Percentiles rank a stretch among this genome's conserved stretches.
Conservation (phyloP, 2,888 invertebrate genomes). For the Phaonia tiefii region DNA sequence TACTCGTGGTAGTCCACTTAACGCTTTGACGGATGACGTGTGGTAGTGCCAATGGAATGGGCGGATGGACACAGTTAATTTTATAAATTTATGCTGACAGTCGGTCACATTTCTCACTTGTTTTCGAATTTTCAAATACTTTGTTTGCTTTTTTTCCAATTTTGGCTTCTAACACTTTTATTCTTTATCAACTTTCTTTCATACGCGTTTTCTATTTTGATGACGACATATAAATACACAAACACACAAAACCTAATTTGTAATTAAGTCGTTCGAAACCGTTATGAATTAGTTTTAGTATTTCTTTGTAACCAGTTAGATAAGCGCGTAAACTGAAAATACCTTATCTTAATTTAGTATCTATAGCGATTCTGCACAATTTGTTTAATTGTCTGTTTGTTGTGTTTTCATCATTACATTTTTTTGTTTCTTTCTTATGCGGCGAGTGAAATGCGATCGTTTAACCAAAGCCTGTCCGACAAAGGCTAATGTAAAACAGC, state of each 20-base stretch:
- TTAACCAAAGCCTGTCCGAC: slow-evolving; percentile 67
- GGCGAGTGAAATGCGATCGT: slow-evolving; percentile 44
- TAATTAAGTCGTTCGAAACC: neutral
- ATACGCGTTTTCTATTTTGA: neutral
- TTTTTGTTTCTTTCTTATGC: slow-evolving; percentile 35
- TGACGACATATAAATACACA: slow-evolving; percentile 12
- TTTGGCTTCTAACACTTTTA: neutral
- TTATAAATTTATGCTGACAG: slow-evolving; percentile 7
- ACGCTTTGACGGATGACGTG: slow-evolving; percentile 51
- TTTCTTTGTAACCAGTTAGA: no score
- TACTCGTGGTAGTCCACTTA: slow-evolving; percentile 34
- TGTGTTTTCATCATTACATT: slow-evolving; percentile 20
- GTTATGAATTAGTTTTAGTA: slow-evolving; percentile 24
- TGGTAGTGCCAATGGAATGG: neutral
- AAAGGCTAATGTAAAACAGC: slow-evolving; percentile 70
- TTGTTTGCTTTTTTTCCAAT: slow-evolving; percentile 41
- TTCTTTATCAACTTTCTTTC: slow-evolving; percentile 8
- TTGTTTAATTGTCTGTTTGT: slow-evolving; percentile 34
- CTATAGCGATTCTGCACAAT: neutral
- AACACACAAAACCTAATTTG: slow-evolving; percentile 18
- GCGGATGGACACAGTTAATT: slow-evolving; percentile 40
- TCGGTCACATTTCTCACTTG: neutral
- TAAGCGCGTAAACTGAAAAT: no score
- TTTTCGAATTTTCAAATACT: slow-evolving; percentile 30
- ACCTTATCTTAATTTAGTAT: slow-evolving; percentile 30